A percentile compares a stretch with the other conserved stretches of the same genome.
Conservation (phyloP, 2,113 vertebrate genomes). For the Ceyx cyanopectus region DNA sequence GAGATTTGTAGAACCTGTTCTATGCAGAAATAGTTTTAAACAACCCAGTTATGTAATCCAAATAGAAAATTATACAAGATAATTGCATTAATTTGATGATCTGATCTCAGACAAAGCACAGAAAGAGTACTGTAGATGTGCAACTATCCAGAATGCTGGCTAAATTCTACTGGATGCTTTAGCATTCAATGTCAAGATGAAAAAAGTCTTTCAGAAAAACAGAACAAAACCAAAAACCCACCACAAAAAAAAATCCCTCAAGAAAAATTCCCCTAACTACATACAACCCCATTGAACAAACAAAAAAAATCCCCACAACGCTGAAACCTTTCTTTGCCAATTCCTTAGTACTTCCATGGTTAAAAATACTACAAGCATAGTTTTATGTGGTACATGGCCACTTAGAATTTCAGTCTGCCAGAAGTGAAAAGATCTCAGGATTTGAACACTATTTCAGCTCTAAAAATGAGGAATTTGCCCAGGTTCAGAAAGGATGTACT, state of each 20-base stretch:
- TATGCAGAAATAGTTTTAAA: not conserved
- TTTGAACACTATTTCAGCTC: not conserved
- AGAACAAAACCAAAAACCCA: not conserved
- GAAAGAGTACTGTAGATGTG: not conserved
- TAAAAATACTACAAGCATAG: not conserved
- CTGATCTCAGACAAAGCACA: not conserved
- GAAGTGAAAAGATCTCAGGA: not conserved
- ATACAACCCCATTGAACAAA: not conserved
- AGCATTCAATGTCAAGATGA: not conserved
- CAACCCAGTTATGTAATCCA: not conserved
- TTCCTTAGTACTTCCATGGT: not conserved
- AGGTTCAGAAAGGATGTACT: not conserved
- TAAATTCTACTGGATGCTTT: not conserved
- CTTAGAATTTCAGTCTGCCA: not conserved
- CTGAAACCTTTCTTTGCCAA: not conserved
- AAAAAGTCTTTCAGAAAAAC: not conserved
- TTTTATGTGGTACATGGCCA: not conserved
- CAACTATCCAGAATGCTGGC: not conserved
- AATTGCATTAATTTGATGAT: not conserved
- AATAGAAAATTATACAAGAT: not conserved
- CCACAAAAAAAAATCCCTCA: not conserved
- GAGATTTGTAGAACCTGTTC: not conserved
- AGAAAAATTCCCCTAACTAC: not conserved
- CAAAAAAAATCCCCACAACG: rapidly evolving
- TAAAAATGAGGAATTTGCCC: not conserved